Percentiles rank a stretch among this genome's conserved stretches.
These are phyloP conservation scores for Clytia hemisphaerica DNA, from an alignment of 30 jellyfish, hydroid and myxozoan genomes.

Conservation along the genomic window DNA sequence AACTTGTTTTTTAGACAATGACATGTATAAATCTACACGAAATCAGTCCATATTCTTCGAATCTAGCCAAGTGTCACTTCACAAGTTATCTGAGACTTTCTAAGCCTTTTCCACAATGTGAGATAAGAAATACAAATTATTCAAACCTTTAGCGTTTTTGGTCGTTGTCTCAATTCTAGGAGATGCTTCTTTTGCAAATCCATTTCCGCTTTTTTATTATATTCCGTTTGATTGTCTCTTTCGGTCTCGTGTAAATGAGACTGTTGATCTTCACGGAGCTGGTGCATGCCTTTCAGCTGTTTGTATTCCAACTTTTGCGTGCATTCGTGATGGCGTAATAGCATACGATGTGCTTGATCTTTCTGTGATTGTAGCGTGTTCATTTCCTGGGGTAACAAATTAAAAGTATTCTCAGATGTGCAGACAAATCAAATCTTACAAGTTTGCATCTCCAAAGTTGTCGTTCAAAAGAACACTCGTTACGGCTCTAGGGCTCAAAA, in stretches of 20 bases:
- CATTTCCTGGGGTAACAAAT: slow-evolving; percentile 64
- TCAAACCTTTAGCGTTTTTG: slow-evolving; percentile 93
- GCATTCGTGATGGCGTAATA: slow-evolving; percentile 93
- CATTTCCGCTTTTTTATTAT: slow-evolving; percentile 95
- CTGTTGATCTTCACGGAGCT: slow-evolving; percentile 87
- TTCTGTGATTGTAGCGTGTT: slow-evolving; percentile 92
- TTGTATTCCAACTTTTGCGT: slow-evolving; percentile 91
- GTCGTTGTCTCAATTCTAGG: slow-evolving; percentile 92
- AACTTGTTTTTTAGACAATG: too few relatives aligned
- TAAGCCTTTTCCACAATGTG: too few relatives aligned
- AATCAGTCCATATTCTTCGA: too few relatives aligned
- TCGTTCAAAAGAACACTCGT: too few relatives aligned
- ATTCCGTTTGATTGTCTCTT: slow-evolving; percentile 96
- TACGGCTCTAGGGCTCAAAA: too few relatives aligned
- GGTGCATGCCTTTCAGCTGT: slow-evolving; percentile 84
- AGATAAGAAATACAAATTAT: too few relatives aligned
- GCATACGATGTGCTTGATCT: slow-evolving; percentile 96
- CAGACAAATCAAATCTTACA: too few relatives aligned
- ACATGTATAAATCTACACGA: too few relatives aligned
- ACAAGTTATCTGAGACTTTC: too few relatives aligned
- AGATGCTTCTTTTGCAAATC: slow-evolving; percentile 94
- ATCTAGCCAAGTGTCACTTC: too few relatives aligned
- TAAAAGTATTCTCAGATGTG: background rate
- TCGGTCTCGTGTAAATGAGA: slow-evolving; percentile 89
- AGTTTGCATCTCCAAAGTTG: too few relatives aligned